Conservation (phyloP, 2,113 vertebrate species). For the Bos indicus region DNA sequence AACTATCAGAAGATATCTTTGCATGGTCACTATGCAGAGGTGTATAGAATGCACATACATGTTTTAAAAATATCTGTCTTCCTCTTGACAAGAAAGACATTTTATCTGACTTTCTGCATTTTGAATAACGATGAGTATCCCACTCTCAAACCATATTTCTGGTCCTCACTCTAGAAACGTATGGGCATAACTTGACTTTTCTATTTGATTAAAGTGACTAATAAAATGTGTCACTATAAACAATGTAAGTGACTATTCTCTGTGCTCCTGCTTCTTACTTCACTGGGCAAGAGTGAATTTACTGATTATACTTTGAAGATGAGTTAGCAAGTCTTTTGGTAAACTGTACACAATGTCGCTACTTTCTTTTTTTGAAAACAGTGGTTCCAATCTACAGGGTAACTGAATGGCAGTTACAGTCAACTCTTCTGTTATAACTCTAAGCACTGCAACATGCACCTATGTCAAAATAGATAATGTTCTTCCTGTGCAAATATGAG, state of each 20-base stretch:
- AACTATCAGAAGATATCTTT: not conserved
- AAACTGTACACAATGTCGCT: not conserved
- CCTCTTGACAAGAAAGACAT: not conserved
- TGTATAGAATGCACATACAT: not conserved
- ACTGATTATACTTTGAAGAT: not conserved
- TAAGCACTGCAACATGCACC: not conserved
- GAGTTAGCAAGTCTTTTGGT: not conserved
- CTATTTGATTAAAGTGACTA: not conserved
- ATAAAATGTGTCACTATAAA: not conserved
- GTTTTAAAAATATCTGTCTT: not conserved
- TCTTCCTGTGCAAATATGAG: not conserved
- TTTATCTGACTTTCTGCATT: not conserved
- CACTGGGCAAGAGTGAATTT: not conserved
- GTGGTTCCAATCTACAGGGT: not conserved
- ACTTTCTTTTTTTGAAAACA: not conserved
- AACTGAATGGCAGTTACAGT: not conserved
- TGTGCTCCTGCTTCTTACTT: not conserved
- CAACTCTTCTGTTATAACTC: not conserved
- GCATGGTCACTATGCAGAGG: not conserved
- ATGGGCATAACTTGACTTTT: not conserved
- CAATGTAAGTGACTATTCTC: not conserved
- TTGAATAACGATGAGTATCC: not conserved
- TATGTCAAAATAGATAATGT: not conserved
- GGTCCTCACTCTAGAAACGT: not conserved
- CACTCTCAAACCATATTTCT: not conserved